Conservation (phyloP, 2,797 vertebrate species). For the Sciaenops ocellatus region DNA sequence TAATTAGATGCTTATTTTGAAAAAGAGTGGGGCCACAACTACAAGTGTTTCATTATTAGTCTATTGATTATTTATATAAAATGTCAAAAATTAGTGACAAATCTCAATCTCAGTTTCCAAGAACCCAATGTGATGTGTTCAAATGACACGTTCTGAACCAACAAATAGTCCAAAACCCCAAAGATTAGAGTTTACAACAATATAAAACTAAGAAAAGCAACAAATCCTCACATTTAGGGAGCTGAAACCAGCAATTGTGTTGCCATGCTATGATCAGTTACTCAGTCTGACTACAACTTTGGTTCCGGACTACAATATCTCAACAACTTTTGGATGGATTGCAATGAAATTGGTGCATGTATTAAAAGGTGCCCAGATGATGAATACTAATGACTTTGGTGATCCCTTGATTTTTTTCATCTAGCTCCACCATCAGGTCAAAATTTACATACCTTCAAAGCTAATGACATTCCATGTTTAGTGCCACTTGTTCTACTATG, state of each 20-base stretch:
- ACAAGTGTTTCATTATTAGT: constrained; percentile 4
- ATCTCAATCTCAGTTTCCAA: not conserved
- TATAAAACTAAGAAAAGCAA: not conserved
- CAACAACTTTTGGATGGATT: not conserved
- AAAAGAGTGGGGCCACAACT: not conserved
- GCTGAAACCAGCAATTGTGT: not conserved
- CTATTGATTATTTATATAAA: not conserved
- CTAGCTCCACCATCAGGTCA: not conserved
- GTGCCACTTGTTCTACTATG: not conserved
- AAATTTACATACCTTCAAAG: not conserved
- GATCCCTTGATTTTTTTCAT: not conserved
- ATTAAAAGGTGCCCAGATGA: not conserved
- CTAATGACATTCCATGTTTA: not conserved
- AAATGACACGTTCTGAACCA: not conserved
- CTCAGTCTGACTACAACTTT: not conserved
- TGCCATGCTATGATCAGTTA: not conserved
- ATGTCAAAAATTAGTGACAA: not conserved
- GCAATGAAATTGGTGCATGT: not conserved
- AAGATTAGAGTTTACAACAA: not conserved
- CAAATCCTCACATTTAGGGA: constrained; percentile 9
- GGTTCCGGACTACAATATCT: not conserved
- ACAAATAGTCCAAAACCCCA: not conserved
- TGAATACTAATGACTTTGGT: not conserved
- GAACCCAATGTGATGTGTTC: not conserved
- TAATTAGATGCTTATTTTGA: not conserved